These are phyloP conservation scores for Alviniconcha strummeri DNA, from an alignment of 2,888 invertebrate species.

Conservation along the genomic window DNA sequence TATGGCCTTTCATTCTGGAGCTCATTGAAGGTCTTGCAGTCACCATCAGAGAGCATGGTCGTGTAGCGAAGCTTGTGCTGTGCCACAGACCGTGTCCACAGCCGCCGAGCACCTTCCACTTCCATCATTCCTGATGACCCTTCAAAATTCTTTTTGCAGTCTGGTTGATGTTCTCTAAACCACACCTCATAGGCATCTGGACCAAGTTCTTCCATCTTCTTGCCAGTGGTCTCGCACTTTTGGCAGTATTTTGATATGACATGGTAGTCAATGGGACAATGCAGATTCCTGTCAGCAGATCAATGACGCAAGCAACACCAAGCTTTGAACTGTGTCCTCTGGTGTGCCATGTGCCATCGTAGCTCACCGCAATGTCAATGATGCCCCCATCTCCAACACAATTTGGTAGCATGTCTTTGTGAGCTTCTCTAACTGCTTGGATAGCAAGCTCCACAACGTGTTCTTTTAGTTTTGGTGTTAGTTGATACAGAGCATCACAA, in stretches of 20 bases:
- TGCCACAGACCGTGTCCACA: too few relatives aligned
- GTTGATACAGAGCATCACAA: neutral
- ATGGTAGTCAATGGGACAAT: slow-evolving; percentile 4
- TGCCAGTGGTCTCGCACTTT: too few relatives aligned
- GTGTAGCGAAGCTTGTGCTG: neutral
- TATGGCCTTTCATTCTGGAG: neutral
- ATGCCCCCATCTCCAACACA: slow-evolving; percentile 9
- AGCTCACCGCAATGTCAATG: slow-evolving; percentile 16
- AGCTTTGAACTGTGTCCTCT: slow-evolving; percentile 23
- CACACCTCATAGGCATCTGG: too few relatives aligned
- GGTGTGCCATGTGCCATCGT: slow-evolving; percentile 17
- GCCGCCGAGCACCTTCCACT: too few relatives aligned
- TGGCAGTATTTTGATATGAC: slow-evolving; percentile 7
- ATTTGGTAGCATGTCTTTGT: neutral
- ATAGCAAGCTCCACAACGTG: too few relatives aligned
- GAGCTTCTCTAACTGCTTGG: neutral
- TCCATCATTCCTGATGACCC: too few relatives aligned
- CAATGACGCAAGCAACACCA: neutral
- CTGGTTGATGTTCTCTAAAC: too few relatives aligned
- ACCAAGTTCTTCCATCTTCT: too few relatives aligned
- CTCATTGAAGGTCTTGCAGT: slow-evolving; percentile 7
- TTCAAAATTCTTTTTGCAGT: too few relatives aligned
- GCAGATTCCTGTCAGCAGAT: slow-evolving; percentile 3
- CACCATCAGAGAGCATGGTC: neutral
- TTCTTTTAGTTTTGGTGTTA: neutral